Evolutionary conservation across 2,797 vertebrate genomes (phyloP).

Genomic region (Limnodromus scolopaceus): DNA sequence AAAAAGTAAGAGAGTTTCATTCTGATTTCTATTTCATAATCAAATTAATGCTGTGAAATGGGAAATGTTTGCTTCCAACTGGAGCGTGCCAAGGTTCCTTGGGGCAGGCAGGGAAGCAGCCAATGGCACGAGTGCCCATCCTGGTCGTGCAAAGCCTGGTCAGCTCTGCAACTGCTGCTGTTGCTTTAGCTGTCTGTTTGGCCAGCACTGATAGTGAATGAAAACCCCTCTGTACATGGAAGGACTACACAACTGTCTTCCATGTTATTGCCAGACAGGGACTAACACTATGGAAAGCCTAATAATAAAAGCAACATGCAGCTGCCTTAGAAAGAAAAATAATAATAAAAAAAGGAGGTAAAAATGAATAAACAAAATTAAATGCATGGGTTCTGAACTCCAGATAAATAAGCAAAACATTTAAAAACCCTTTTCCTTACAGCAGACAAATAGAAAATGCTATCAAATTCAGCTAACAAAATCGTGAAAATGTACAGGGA

Average conservation of each 20-base stretch:
- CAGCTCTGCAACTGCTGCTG: background rate
- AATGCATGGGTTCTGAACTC: background rate
- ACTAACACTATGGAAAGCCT: background rate
- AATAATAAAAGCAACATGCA: background rate
- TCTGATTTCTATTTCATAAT: background rate
- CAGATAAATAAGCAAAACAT: background rate
- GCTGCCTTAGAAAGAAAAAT: background rate
- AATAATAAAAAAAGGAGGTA: background rate
- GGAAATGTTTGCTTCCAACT: background rate
- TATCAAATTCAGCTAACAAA: conserved; percentile 8
- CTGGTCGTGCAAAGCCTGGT: background rate
- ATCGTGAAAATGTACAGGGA: background rate
- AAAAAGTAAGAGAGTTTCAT: background rate
- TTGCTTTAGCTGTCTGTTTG: background rate
- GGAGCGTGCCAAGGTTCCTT: fast-evolving
- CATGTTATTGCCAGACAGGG: background rate
- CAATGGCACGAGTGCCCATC: fast-evolving
- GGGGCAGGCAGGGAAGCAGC: background rate
- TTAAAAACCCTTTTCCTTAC: background rate
- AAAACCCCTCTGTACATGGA: background rate
- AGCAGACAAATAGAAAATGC: conserved; percentile 9
- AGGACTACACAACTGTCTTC: background rate
- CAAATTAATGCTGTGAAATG: background rate
- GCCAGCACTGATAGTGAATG: background rate
- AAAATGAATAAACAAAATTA: background rate